A percentile compares a stretch with the other conserved stretches of the same genome.
Conservation (phyloP, 2,113 vertebrate genomes). For the Variabilichromis moorii region DNA sequence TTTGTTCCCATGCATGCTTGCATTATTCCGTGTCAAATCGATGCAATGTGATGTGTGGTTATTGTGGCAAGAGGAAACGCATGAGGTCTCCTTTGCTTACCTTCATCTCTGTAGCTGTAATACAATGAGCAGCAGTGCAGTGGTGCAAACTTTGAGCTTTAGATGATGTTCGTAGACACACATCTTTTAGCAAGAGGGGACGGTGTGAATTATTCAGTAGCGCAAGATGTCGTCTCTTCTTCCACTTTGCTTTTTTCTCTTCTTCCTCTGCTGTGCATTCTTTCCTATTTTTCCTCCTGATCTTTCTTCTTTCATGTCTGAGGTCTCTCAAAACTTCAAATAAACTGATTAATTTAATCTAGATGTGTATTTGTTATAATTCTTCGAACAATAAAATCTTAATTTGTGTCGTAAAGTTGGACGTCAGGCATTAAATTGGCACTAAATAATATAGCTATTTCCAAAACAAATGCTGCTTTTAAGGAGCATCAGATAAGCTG, state of each 20-base stretch:
- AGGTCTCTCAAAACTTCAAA: neutral
- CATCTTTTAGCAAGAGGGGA: neutral
- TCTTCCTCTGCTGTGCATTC: neutral
- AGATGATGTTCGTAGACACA: neutral
- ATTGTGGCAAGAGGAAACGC: slow-evolving; percentile 4
- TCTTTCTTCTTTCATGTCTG: neutral
- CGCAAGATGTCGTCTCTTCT: neutral
- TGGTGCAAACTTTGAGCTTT: slow-evolving; percentile 51
- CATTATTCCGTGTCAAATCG: neutral
- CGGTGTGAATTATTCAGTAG: neutral
- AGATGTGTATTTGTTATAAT: neutral
- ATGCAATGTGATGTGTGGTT: neutral
- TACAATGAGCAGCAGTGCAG: slow-evolving; percentile 28
- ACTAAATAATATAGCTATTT: neutral
- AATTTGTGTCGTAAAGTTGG: neutral
- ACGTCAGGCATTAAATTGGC: neutral
- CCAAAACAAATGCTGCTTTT: neutral
- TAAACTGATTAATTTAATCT: neutral
- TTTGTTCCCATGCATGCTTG: neutral
- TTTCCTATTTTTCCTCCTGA: neutral
- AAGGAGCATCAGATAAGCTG: neutral
- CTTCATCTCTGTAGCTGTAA: slow-evolving; percentile 13
- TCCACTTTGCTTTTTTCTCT: neutral
- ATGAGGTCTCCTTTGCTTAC: slow-evolving; percentile 9
- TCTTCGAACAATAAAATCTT: neutral